Conservation (phyloP, 2,888 invertebrate genomes). For the Drosophila cognata region DNA sequence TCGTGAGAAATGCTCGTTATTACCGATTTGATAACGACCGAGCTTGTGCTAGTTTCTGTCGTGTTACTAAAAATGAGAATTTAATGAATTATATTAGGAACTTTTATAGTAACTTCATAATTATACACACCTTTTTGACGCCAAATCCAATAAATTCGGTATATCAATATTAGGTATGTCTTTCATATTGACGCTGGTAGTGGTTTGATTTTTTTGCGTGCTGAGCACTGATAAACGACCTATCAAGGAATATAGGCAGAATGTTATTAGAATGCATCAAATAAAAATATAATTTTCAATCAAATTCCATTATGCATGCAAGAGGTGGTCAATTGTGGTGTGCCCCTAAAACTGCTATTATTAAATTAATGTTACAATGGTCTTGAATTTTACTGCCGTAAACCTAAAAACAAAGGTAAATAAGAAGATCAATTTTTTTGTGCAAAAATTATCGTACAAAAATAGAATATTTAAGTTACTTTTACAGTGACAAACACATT, state of each 20-base stretch:
- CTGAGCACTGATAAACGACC: constrained; percentile 85
- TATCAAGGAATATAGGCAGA: constrained; percentile 40
- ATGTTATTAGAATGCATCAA: neutral
- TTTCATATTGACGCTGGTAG: constrained; percentile 83
- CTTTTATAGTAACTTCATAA: neutral
- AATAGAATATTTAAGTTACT: neutral
- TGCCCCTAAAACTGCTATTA: constrained; percentile 18
- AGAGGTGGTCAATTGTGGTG: constrained; percentile 20
- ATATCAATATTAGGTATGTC: constrained; percentile 83
- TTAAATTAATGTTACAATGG: constrained; percentile 13
- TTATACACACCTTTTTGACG: constrained; percentile 79
- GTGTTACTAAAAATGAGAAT: constrained; percentile 77
- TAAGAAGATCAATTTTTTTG: constrained; percentile 19
- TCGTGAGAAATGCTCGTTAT: constrained; percentile 85
- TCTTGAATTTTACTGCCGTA: constrained; percentile 39
- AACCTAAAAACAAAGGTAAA: constrained; percentile 61
- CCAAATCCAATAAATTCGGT: constrained; percentile 82
- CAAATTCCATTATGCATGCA: constrained; percentile 37
- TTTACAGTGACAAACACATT: constrained; percentile 15
- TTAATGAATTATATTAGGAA: neutral
- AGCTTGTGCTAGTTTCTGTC: constrained; percentile 83
- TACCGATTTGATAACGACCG: constrained; percentile 85
- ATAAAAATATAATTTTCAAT: neutral
- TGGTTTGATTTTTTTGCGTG: constrained; percentile 84
- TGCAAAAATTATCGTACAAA: neutral